phyloP scores from a whole-genome alignment of 2,888 invertebrate species.

The Microctonus hyperodae region DNA sequence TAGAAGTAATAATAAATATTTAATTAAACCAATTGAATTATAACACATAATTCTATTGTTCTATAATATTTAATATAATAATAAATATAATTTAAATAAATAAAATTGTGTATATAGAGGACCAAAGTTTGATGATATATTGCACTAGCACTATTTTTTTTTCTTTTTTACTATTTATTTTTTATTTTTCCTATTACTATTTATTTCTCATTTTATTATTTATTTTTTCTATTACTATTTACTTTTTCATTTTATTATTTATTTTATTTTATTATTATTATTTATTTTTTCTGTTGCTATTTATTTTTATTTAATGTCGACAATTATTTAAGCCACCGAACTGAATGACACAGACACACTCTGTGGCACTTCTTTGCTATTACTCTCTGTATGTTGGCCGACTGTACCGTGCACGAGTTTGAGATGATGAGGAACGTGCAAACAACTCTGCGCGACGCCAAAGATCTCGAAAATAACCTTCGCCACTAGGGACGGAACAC shows the following conservation, averaged over 20 bases:
- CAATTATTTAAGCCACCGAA: conserved; percentile 4
- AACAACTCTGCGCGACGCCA: conserved; percentile 6
- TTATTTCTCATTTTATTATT: too few species aligned
- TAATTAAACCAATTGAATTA: neutral
- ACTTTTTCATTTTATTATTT: neutral
- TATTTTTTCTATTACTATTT: neutral
- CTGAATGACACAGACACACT: conserved; percentile 1
- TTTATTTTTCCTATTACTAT: neutral
- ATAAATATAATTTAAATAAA: too few species aligned
- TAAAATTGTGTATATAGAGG: too few species aligned
- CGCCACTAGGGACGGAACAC: conserved; percentile 55
- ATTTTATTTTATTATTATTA: too few species aligned
- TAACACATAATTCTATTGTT: too few species aligned
- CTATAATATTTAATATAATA: too few species aligned
- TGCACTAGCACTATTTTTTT: too few species aligned
- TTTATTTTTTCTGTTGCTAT: neutral
- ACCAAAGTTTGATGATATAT: too few species aligned
- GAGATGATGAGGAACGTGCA: conserved; percentile 12
- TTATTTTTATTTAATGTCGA: conserved; percentile 5
- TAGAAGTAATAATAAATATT: neutral
- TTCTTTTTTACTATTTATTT: too few species aligned
- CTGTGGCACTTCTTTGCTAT: neutral
- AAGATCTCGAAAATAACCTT: conserved; percentile 48
- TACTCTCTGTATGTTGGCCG: conserved; percentile 5
- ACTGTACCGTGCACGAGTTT: neutral